Conservation (phyloP, 2,888 invertebrate genomes). For the Agelastica alni region DNA sequence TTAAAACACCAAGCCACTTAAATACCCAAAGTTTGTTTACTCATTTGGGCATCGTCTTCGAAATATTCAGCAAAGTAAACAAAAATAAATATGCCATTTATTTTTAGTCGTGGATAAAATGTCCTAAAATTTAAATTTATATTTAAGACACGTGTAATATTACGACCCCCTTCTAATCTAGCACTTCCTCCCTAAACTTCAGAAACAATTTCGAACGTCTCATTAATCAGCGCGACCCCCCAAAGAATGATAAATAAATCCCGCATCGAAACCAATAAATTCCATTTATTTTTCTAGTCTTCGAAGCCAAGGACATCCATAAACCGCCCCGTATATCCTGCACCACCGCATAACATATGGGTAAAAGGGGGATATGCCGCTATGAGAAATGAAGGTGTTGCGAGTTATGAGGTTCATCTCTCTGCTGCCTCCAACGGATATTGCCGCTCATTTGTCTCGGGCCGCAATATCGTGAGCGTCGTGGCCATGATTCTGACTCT, state of each 20-base stretch:
- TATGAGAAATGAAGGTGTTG: constrained; percentile 54
- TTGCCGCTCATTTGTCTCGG: constrained; percentile 56
- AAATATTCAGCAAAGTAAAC: too few relatives aligned
- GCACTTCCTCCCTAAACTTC: too few relatives aligned
- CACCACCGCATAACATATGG: constrained; percentile 43
- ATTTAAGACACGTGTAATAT: too few relatives aligned
- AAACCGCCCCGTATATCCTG: constrained; percentile 17
- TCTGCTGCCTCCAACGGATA: constrained; percentile 53
- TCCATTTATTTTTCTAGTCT: constrained; percentile 8
- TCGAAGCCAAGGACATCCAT: constrained; percentile 16
- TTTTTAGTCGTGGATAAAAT: too few relatives aligned
- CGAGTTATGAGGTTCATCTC: constrained; percentile 54
- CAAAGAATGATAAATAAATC: constrained; percentile 11
- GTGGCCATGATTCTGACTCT: constrained; percentile 45
- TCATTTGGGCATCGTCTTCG: too few relatives aligned
- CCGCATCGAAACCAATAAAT: constrained; percentile 5
- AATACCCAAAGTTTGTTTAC: too few relatives aligned
- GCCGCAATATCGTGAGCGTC: constrained; percentile 49
- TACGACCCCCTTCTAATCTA: too few relatives aligned
- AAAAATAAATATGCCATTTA: too few relatives aligned
- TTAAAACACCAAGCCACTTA: too few relatives aligned
- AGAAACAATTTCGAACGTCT: not conserved
- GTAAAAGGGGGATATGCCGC: constrained; percentile 42
- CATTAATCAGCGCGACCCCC: not conserved
- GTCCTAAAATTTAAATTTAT: too few relatives aligned